Evolutionary conservation across 2,888 invertebrate genomes (phyloP).

Genomic region (Aproaerema taeniolella): DNA sequence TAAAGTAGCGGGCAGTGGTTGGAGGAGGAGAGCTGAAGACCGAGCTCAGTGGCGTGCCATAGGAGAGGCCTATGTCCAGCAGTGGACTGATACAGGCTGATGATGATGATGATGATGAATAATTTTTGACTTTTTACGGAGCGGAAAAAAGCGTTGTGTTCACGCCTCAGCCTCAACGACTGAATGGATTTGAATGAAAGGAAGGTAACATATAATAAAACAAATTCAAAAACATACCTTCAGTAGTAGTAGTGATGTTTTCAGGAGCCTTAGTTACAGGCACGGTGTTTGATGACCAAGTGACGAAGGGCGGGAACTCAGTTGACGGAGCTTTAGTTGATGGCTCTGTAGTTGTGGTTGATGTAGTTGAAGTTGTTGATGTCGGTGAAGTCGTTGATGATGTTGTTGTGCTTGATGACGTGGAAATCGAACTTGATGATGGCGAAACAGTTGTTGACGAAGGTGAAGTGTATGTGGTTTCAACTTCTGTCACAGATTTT

Average conservation of each 20-base stretch:
- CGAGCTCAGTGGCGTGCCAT: too few relatives aligned
- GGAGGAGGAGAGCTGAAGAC: too few relatives aligned
- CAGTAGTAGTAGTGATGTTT: constrained; percentile 34
- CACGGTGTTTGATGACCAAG: constrained; percentile 65
- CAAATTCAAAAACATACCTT: constrained; percentile 52
- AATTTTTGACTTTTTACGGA: too few relatives aligned
- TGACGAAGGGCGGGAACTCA: constrained; percentile 59
- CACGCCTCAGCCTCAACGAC: too few relatives aligned
- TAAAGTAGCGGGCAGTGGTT: too few relatives aligned
- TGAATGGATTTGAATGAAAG: too few relatives aligned
- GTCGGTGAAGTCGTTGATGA: constrained; percentile 18
- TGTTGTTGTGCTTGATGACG: constrained; percentile 21
- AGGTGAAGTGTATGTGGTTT: constrained; percentile 8
- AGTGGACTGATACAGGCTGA: too few relatives aligned
- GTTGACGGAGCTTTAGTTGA: constrained; percentile 31
- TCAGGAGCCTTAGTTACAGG: constrained; percentile 41
- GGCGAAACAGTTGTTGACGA: constrained; percentile 17
- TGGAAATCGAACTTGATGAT: constrained; percentile 21
- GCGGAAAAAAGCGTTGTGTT: too few relatives aligned
- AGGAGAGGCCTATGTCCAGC: too few relatives aligned
- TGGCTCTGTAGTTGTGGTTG: constrained; percentile 21
- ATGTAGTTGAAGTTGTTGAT: constrained; percentile 22
- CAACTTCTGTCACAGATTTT: constrained; percentile 7
- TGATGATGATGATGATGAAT: too few relatives aligned
- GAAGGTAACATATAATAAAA: too few relatives aligned